Conservation (phyloP, 1,140 invertebrate species). For the Cheumatopsyche charites region DNA sequence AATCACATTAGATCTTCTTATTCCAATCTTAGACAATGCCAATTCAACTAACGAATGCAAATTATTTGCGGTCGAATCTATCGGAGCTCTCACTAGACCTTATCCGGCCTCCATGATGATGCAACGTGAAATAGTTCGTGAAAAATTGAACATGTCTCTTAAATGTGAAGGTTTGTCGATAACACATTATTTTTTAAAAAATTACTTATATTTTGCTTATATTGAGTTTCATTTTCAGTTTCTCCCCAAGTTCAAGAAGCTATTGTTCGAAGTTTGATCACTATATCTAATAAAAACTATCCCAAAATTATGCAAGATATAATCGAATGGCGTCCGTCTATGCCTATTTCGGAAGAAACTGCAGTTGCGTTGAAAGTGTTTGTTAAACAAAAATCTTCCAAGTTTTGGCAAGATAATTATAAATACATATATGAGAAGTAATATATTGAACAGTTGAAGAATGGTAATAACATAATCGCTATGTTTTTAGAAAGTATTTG, state of each 20-base stretch:
- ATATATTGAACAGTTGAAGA: too few relatives aligned
- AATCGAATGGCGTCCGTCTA: constrained; percentile 51
- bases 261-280: constrained; percentile 54
- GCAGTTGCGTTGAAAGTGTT: constrained; percentile 51
- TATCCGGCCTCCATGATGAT: constrained; percentile 56
- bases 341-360: constrained; percentile 50
- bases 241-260: constrained; percentile 54
- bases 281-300: constrained; percentile 54
- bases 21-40: constrained; percentile 54
- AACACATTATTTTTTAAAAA: constrained; percentile 3
- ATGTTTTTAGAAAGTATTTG: too few relatives aligned
- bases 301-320: constrained; percentile 50
- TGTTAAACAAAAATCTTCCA: constrained; percentile 50
- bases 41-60: constrained; percentile 46
- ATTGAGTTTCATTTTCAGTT: constrained; percentile 52
- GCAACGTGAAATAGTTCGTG: constrained; percentile 54
- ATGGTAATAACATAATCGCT: too few relatives aligned
- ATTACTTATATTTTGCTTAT: constrained; percentile 19
- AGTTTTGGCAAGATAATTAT: constrained; percentile 27
- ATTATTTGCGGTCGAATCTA: constrained; percentile 52
- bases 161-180: constrained; percentile 50
- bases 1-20: constrained; percentile 54
- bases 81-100: constrained; percentile 57
- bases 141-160: constrained; percentile 53
- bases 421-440: too few relatives aligned